Base-by-base conservation (phyloP, 2,797 vertebrate genomes). In the Champsocephalus esox region DNA sequence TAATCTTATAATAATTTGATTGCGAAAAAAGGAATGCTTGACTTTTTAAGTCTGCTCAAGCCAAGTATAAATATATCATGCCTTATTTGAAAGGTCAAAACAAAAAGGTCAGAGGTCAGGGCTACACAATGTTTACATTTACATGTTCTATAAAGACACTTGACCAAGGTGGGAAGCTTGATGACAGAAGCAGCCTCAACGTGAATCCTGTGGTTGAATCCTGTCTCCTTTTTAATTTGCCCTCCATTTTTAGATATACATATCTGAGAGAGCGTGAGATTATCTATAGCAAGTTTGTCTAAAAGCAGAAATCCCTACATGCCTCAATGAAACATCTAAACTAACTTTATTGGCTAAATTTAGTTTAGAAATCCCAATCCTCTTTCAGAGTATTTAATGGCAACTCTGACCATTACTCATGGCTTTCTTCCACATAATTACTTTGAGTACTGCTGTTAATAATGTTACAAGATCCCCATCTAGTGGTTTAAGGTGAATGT, bases 401-500 rank as follows among this genome's bases (percentile, higher is more conserved):
- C n/a, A 73, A 46, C 12, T 38, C 17, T 49, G 60, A 32, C 38
- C 34, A 57, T 61, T 49, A 41, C 19, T 44, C 19, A 19, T 63
- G 4, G 14, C 1, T 59, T 34, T 4, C 51, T 38, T 19, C 0
- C 12, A 52, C 28, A 55, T 9, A 38, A n/a, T 46, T 8, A 11
- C 14, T 6, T 2, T 51, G 12, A 44, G 9, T 46, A 38, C 4
- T 32, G 17, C 24, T 70, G 28, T 19, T 41, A 61, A 48, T 76
- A 49, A 62, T 81, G 66, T 13, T 77, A 51, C 85, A 87, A 90
- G 48, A 63, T 17, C 57, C 92, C 88, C 92, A 90, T 88, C 92
- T 92, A 90, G 89, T 89, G 93, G 89, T 86, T 48, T 50, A 3
- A 8, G 52, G 56, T 52, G 17, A 74, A 66, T 46, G 77, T 49